Base-by-base conservation (phyloP, 2,888 invertebrate species). In the Chloroclysta siterata region DNA sequence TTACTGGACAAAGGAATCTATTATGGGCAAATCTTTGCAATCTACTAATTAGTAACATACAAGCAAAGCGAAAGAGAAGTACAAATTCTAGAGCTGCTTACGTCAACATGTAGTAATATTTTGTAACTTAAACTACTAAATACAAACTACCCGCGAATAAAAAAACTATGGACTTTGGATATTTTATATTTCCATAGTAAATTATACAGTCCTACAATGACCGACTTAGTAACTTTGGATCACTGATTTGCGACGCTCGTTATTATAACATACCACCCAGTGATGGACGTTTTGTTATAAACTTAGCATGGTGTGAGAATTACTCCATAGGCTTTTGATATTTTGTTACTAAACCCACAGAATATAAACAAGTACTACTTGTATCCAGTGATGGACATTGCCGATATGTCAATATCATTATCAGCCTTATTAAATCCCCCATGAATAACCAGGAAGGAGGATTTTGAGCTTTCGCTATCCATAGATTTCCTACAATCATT, bases 131-230 rank as follows among this genome's bases (percentile, higher is more conserved):
- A 44, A n/a, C n/a, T n/a, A n/a, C n/a, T n/a, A n/a, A n/a, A n/a
- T 46, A 46, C 46, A 53, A n/a, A 52, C 39, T 48, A 48, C 48
- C 48, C 17, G 33, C 15, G 36, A 56, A 56, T 48, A 28, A 56
- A 56, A 59, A 65, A 64, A 56, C 39, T 41, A 53, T 33, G 28
- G 46, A 51, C 57, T 63, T 66, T 57, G 39, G 54, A 66, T 66
- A 60, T 60, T 66, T 53, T 60, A 55, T 59, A 60, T 60, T 66
- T 63, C 60, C 64, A 46, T 60, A 46, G 50, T 61, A 58, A 63
- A 52, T 47, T 55, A 64, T 53, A 64, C 64, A 65, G 50, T 53
- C 48, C 53, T 60, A 60, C 60, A 56, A 41, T 14, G 51, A 51
- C 41, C 47, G 10, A 42, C 22, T 22, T 22, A 22, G 36, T 33